These are phyloP conservation scores for Ctenopoma kingsleyae DNA, from an alignment of 2,797 vertebrate species.

Conservation along the genomic window DNA sequence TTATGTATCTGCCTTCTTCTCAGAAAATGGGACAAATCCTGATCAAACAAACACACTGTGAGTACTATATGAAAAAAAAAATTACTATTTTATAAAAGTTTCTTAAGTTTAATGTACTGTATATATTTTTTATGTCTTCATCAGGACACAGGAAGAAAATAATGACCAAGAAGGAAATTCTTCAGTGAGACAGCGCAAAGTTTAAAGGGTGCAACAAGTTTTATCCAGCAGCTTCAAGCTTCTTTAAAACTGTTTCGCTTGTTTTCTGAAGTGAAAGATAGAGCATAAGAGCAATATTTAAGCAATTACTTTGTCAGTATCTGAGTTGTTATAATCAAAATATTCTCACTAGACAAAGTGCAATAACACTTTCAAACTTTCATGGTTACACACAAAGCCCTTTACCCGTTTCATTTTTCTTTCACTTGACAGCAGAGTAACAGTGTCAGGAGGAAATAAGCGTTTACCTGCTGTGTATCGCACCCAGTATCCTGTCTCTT, in stretches of 20 bases:
- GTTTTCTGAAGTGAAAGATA: conserved; percentile 14
- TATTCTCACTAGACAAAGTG: conserved; percentile 18
- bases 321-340: background rate
- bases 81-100: background rate
- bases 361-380: conserved; percentile 21
- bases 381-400: background rate
- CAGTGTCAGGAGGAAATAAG: background rate
- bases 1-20: conserved; percentile 7
- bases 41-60: conserved; percentile 71
- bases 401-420: background rate
- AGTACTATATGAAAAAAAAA: conserved; percentile 68
- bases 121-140: conserved; percentile 4
- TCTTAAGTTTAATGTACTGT: background rate
- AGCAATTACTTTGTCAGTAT: conserved; percentile 3
- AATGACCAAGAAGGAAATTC: conserved; percentile 65
- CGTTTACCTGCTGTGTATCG: background rate
- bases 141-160: conserved; percentile 84
- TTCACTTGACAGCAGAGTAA: background rate
- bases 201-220: conserved; percentile 30
- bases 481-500: background rate
- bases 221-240: background rate
- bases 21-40: conserved; percentile 60
- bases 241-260: conserved; percentile 3
- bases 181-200: conserved; percentile 81
- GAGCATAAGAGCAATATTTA: conserved; percentile 43